A percentile compares a stretch with the other conserved stretches of the same genome.
Conservation (phyloP, 2,888 invertebrate species). For the Heteromyza rotundicornis region DNA sequence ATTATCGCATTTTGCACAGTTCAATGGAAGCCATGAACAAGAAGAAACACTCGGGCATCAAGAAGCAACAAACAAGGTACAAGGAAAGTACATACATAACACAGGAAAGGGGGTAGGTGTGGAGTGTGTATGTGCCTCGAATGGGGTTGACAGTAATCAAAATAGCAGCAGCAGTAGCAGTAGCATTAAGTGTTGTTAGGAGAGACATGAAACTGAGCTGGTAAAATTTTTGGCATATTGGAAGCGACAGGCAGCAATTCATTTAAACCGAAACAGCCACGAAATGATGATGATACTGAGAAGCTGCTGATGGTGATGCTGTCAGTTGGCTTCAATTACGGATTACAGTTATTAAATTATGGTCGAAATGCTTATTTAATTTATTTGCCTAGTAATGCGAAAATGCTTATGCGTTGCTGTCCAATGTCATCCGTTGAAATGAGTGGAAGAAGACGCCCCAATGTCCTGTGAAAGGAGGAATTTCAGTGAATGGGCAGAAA, state of each 20-base stretch:
- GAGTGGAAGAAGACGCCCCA: too few relatives aligned
- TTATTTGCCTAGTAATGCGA: neutral
- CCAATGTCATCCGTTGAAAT: too few relatives aligned
- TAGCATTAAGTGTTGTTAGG: neutral
- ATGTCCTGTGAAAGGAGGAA: neutral
- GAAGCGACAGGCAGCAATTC: too few relatives aligned
- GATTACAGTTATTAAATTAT: conserved; percentile 6
- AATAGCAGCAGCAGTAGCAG: too few relatives aligned
- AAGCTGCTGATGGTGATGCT: neutral
- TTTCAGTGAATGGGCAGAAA: neutral
- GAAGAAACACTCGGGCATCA: neutral
- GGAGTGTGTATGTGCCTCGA: too few relatives aligned
- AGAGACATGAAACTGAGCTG: neutral
- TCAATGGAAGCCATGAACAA: conserved; percentile 14
- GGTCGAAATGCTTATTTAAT: neutral
- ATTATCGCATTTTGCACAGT: conserved; percentile 26
- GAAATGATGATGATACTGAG: too few relatives aligned
- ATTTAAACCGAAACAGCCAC: too few relatives aligned
- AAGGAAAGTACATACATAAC: too few relatives aligned
- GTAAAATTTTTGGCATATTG: too few relatives aligned
- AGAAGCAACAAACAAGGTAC: conserved; percentile 3
- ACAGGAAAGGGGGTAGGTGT: too few relatives aligned
- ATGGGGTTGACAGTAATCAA: neutral
- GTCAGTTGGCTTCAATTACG: neutral
- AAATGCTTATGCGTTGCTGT: neutral